Evolutionary conservation across 2,888 invertebrate genomes (phyloP).

Genomic region (Labia minor): DNA sequence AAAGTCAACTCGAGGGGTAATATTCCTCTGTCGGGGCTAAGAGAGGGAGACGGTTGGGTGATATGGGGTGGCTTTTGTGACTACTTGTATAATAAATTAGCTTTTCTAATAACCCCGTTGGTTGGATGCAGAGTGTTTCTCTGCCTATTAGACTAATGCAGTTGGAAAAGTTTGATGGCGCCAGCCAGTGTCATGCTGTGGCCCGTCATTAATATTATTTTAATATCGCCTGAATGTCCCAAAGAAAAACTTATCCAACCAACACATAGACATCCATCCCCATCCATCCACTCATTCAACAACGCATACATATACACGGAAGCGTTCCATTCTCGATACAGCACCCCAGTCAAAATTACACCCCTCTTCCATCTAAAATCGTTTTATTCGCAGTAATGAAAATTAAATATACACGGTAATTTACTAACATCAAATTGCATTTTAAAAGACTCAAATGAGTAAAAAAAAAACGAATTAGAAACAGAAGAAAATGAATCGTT

Average conservation of each 20-base stretch:
- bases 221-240: not conserved
- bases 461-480: no score
- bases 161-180: constrained; percentile 13
- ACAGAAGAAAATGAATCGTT: no score
- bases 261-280: constrained; percentile 42
- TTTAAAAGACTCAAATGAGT: no score
- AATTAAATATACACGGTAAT: no score
- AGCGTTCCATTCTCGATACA: no score
- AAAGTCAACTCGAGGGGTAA: not conserved
- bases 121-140: constrained; percentile 6
- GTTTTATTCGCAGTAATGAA: no score
- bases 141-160: constrained; percentile 4
- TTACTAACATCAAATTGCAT: no score
- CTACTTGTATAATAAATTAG: constrained; percentile 13
- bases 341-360: no score
- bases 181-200: constrained; percentile 13
- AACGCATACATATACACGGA: no score
- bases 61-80: not conserved
- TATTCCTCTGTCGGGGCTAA: not conserved
- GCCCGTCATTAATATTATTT: constrained; percentile 7
- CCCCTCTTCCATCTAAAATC: no score
- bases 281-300: constrained; percentile 68
- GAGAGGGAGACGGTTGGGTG: no score
- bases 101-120: not conserved
- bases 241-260: not conserved